phyloP scores from a whole-genome alignment of 2,113 vertebrate species.

The Callopanchax toddi region DNA sequence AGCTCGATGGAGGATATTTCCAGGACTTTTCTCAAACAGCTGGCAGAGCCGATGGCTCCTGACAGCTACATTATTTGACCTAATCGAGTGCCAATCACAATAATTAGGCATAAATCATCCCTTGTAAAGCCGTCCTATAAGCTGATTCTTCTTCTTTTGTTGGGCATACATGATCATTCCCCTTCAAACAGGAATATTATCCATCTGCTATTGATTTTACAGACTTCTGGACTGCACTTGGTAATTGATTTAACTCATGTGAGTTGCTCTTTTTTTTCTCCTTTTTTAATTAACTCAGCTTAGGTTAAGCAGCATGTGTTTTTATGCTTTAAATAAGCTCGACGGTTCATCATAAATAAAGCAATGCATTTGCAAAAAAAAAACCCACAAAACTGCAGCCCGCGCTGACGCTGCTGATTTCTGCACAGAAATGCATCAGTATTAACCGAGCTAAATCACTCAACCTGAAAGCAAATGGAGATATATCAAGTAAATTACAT shows the following conservation, averaged over 20 bases:
- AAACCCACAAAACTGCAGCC: conserved; percentile 12
- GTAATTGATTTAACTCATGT: conserved; percentile 45
- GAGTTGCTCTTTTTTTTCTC: not conserved
- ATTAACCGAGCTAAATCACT: conserved; percentile 1
- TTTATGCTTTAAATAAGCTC: not conserved
- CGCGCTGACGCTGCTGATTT: not conserved
- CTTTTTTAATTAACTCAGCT: too few relatives aligned
- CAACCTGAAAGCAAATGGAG: conserved; percentile 14
- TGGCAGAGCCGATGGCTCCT: conserved; percentile 36
- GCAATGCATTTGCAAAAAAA: too few relatives aligned
- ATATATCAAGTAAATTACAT: conserved; percentile 17
- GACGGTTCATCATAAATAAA: conserved; percentile 2
- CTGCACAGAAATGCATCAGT: conserved; percentile 15
- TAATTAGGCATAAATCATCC: conserved; percentile 43
- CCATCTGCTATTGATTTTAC: conserved; percentile 61
- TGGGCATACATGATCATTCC: conserved; percentile 30
- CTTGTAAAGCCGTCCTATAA: conserved; percentile 35
- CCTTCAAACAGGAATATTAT: conserved; percentile 40
- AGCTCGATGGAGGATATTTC: conserved; percentile 31
- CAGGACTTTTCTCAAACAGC: conserved; percentile 40
- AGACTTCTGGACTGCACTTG: conserved; percentile 41
- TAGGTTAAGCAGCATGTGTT: too few relatives aligned
- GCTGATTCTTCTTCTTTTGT: too few relatives aligned
- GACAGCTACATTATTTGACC: conserved; percentile 50
- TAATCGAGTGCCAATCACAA: conserved; percentile 56